Conservation (phyloP, 2,113 vertebrate genomes). For the Gobius niger region DNA sequence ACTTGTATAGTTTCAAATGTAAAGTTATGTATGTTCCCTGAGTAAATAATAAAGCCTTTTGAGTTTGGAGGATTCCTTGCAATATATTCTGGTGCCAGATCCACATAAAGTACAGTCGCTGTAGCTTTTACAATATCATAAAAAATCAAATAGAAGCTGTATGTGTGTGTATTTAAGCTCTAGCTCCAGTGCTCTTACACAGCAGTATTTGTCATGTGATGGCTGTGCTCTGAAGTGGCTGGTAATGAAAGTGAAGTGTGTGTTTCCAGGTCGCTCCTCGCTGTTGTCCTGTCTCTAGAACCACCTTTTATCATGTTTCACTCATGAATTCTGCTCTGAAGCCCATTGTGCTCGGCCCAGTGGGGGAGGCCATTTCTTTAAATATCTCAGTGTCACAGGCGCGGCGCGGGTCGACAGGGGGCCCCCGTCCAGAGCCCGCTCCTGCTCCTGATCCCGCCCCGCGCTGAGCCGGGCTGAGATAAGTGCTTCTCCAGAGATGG, state of each 20-base stretch:
- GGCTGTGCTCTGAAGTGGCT: not conserved
- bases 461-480: conserved; percentile 72
- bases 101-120: too few species aligned
- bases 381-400: conserved; percentile 68
- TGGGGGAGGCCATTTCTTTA: conserved; percentile 62
- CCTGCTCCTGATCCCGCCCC: conserved; percentile 47
- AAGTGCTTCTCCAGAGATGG: conserved; percentile 82
- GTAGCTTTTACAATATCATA: too few species aligned
- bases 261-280: conserved; percentile 2
- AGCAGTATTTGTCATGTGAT: not conserved
- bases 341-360: conserved; percentile 56
- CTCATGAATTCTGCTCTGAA: conserved; percentile 33
- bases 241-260: not conserved
- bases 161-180: not conserved
- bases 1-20: too few species aligned
- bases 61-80: too few species aligned
- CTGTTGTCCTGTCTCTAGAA: conserved; percentile 18
- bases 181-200: not conserved
- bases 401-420: conserved; percentile 57
- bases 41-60: too few species aligned
- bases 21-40: too few species aligned
- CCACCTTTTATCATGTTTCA: conserved; percentile 36
- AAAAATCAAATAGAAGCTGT: too few species aligned
- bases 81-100: too few species aligned
- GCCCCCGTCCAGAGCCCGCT: conserved; percentile 52